Evolutionary conservation across 2,797 vertebrate genomes (phyloP), one percentile per base, ranked within the genome.

Genomic region (Apogon talboti): DNA sequence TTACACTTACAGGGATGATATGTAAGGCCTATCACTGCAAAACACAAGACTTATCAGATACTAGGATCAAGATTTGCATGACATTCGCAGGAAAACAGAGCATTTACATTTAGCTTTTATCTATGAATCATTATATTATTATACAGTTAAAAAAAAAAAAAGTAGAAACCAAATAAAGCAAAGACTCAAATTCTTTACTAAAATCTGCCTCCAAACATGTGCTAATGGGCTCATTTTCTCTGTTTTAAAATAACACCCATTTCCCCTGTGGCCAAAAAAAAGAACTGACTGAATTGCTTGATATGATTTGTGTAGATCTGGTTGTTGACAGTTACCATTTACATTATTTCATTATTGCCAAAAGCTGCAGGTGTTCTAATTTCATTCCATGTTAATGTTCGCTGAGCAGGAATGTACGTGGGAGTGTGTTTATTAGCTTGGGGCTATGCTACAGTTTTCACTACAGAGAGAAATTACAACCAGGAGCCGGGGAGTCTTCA

Each of bases 381-480:
- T 65, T 44, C 35, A 41, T 45, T 47, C 10, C 11, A 24, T 37
- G n/a, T 42, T 67, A 6, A 10, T 56, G 28, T 74, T 71, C 24
- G 28, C 11, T 47, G 44, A 74, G 60, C 61, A 47, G 65, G 62
- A 66, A 61, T 67, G 54, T 77, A 63, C 48, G 51, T 67, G 2
- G 42, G 69, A 37, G 18, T 57, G 53, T 56, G 48, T 53, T 60
- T 57, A 52, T 75, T 59, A 55, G 46, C 56, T 68, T 19, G 18
- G 15, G 67, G 78, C 64, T 16, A 45, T 42, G 33, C 70, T 74
- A 47, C 66, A 71, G 56, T 59, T 82, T 70, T 78, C 42, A 68
- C 52, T 40, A 77, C 33, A 33, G 51, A 61, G 5, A 3, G 38
- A 46, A 38, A 63, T 50, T 61, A 60, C 9, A 16, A 58, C 59